Percentiles rank a stretch among this genome's conserved stretches.
Evolutionary conservation across 2,113 vertebrate species (phyloP).

Genomic region (Pyxicephalus adspersus): DNA sequence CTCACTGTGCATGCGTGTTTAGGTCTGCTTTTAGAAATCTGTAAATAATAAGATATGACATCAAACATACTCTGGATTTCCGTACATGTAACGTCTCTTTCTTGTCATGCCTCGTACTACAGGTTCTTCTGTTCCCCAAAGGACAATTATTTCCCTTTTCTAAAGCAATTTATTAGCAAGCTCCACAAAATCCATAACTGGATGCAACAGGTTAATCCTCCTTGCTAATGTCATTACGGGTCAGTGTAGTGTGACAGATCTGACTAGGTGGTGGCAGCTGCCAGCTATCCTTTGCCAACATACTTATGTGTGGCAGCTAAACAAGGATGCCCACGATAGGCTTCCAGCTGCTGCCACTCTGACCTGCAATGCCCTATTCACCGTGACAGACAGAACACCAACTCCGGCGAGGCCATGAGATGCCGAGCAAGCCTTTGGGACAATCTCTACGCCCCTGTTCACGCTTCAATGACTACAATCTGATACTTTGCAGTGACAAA

Average conservation of each 20-base stretch:
- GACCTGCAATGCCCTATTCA: constrained; percentile 32
- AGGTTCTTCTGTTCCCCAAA: background rate
- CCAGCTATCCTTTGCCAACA: constrained; percentile 11
- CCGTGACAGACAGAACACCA: constrained; percentile 24
- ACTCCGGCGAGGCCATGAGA: background rate
- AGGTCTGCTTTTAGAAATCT: too few species aligned
- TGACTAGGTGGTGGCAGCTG: constrained; percentile 17
- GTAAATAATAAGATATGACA: too few species aligned
- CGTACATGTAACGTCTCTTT: background rate
- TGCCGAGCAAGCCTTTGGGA: background rate
- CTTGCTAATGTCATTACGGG: constrained; percentile 23
- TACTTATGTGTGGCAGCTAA: constrained; percentile 31
- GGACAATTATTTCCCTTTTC: background rate
- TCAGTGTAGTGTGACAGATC: constrained; percentile 34
- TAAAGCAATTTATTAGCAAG: background rate
- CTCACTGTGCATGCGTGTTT: too few species aligned
- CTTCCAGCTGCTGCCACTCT: constrained; percentile 34
- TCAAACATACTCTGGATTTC: too few species aligned
- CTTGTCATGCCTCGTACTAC: background rate
- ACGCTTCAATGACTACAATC: background rate
- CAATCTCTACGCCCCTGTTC: constrained; percentile 9
- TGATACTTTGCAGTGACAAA: constrained; percentile 37
- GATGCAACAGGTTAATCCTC: constrained; percentile 20
- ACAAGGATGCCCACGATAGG: constrained; percentile 4
- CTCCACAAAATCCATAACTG: constrained; percentile 4